These are phyloP conservation scores for Sebastes jordani DNA, from an alignment of 2,797 vertebrate species.

Conservation along the genomic window DNA sequence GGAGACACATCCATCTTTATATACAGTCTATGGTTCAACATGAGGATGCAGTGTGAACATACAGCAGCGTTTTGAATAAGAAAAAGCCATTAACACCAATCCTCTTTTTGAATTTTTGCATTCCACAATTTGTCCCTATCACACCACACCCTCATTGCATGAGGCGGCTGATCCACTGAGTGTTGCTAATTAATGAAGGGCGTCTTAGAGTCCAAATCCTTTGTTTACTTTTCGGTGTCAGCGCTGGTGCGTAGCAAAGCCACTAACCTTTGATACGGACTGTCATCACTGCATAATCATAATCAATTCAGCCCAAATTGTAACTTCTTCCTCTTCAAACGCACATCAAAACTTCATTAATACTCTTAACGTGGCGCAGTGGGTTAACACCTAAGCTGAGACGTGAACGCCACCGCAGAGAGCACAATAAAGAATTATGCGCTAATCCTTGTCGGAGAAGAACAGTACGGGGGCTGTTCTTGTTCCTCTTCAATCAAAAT, in stretches of 20 bases:
- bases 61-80: background rate
- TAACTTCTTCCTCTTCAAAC: constrained; percentile 63
- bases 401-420: constrained; percentile 56
- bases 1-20: too few species aligned
- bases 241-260: constrained; percentile 46
- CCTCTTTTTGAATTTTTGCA: background rate
- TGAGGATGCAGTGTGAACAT: background rate
- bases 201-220: constrained; percentile 47
- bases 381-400: constrained; percentile 43
- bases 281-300: constrained; percentile 65
- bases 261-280: constrained; percentile 64
- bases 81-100: background rate
- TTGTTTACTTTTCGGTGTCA: constrained; percentile 61
- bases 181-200: constrained; percentile 48
- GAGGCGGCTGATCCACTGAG: constrained; percentile 6
- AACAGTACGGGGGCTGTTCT: background rate
- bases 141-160: background rate
- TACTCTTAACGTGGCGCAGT: constrained; percentile 51
- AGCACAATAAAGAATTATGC: constrained; percentile 33
- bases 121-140: constrained; percentile 7
- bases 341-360: constrained; percentile 74
- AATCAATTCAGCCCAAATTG: constrained; percentile 60
- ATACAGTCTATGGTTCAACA: too few species aligned
- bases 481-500: constrained; percentile 44
- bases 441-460: constrained; percentile 17